Percentiles rank a stretch among this genome's conserved stretches.
Evolutionary conservation across 2,113 vertebrate species (phyloP).

Genomic region (Sander lucioperca): DNA sequence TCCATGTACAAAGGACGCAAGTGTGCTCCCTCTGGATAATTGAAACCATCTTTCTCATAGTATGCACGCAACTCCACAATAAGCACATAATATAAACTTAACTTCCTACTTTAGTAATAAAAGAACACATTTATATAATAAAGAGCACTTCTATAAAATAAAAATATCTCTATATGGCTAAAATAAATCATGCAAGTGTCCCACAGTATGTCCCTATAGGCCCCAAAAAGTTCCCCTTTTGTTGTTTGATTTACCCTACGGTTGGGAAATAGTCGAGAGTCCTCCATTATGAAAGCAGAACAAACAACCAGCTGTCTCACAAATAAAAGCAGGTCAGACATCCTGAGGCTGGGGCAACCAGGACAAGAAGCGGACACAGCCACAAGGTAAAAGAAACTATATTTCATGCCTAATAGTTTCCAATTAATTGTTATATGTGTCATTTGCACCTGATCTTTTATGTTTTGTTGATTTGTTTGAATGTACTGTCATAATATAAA

Average conservation of each 20-base stretch:
- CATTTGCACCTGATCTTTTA: background rate
- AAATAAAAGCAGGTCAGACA: constrained; percentile 16
- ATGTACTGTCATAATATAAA: background rate
- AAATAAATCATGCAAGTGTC: background rate
- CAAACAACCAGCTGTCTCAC: background rate
- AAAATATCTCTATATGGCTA: background rate
- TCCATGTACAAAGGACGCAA: no score
- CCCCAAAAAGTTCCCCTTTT: background rate
- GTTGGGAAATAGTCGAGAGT: background rate
- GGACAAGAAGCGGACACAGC: background rate
- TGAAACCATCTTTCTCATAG: no score
- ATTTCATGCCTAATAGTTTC: background rate
- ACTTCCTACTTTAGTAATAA: no score
- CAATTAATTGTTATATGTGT: background rate
- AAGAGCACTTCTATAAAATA: no score
- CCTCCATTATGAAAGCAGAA: background rate
- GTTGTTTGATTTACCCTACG: no score
- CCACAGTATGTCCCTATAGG: no score
- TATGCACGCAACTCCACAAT: no score
- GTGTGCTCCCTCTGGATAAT: no score
- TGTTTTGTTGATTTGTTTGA: background rate
- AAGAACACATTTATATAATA: no score
- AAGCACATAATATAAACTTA: no score
- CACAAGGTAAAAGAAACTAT: background rate
- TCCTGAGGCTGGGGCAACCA: background rate